Evolutionary conservation across 2,797 vertebrate genomes (phyloP).

Genomic region (Takifugu rubripes): DNA sequence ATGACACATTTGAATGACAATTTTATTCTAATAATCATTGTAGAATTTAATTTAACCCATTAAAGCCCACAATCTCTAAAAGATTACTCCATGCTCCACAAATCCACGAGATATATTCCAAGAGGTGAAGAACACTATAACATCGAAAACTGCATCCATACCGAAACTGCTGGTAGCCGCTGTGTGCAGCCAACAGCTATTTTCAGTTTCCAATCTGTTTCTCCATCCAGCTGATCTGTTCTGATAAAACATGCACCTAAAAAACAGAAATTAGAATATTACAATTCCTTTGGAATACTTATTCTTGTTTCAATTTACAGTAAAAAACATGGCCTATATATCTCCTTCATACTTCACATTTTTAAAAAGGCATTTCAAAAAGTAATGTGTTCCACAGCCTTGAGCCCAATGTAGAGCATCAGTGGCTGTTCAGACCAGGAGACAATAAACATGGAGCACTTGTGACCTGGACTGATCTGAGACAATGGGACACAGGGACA

Average conservation of each 20-base stretch:
- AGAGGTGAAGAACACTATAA: conserved; percentile 12
- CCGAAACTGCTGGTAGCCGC: conserved; percentile 89
- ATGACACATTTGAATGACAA: too few species aligned
- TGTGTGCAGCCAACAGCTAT: conserved; percentile 93
- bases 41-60: too few species aligned
- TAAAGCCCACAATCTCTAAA: too few species aligned
- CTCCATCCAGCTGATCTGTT: conserved; percentile 96
- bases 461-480: conserved; percentile 64
- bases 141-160: conserved; percentile 43
- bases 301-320: too few species aligned
- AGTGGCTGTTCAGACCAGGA: conserved; percentile 6
- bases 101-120: not conserved
- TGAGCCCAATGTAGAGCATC: not conserved
- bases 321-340: too few species aligned
- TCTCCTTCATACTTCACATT: not conserved
- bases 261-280: conserved; percentile 8
- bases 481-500: conserved; percentile 63
- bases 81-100: not conserved
- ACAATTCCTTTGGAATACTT: too few species aligned
- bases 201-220: conserved; percentile 98
- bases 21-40: too few species aligned
- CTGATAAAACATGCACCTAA: conserved; percentile 93
- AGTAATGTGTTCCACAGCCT: not conserved
- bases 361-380: not conserved
- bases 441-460: conserved; percentile 43